phyloP scores from a whole-genome alignment of 2,797 vertebrate species.

The Scarus forsteni region DNA sequence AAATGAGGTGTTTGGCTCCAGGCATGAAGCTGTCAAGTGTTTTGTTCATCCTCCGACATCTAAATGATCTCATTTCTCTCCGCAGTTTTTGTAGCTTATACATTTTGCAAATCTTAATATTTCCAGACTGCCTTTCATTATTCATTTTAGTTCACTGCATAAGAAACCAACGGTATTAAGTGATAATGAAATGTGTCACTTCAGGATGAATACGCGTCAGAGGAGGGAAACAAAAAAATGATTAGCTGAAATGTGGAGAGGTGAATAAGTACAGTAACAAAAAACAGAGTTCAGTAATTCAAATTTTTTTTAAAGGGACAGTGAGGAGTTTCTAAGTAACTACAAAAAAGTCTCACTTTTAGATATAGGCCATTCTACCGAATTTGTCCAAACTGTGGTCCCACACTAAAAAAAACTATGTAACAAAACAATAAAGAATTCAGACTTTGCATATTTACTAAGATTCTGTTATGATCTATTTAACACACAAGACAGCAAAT shows the following conservation, averaged over 20 bases:
- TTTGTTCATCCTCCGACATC: not conserved
- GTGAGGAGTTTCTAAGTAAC: too few species aligned
- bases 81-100: not conserved
- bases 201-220: conserved; percentile 31
- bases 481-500: too few species aligned
- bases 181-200: not conserved
- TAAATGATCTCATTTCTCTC: not conserved
- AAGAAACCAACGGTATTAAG: not conserved
- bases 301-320: not conserved
- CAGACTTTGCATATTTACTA: too few species aligned
- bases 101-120: not conserved
- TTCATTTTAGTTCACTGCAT: not conserved
- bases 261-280: conserved; percentile 22
- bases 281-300: not conserved
- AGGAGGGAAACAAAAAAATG: conserved; percentile 15
- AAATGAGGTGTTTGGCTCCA: not conserved
- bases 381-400: too few species aligned
- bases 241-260: conserved; percentile 7
- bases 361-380: too few species aligned
- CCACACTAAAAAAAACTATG: too few species aligned
- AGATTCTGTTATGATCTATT: too few species aligned
- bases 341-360: too few species aligned
- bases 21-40: not conserved
- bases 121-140: not conserved
- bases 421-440: too few species aligned